Evolutionary conservation across 2,888 invertebrate species (phyloP).

Genomic region (Notodonta ziczac): DNA sequence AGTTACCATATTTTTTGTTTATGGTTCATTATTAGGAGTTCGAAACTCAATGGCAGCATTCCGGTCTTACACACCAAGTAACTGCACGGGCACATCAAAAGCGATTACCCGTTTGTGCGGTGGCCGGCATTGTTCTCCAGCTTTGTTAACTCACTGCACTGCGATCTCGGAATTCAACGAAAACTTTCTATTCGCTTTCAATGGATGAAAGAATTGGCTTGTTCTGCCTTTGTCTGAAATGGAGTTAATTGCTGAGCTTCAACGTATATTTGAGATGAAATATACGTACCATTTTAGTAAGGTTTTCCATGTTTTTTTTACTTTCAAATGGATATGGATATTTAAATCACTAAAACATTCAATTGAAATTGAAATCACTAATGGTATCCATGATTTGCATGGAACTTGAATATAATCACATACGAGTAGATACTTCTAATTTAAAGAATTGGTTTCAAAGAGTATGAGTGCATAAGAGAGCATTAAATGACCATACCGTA

Average conservation of each 20-base stretch:
- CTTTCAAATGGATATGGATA: no score
- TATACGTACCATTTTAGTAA: no score
- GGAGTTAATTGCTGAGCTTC: not conserved
- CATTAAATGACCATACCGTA: no score
- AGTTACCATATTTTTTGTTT: no score
- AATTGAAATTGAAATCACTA: no score
- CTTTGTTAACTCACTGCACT: not conserved
- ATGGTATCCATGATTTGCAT: no score
- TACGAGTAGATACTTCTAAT: no score
- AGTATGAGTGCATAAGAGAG: no score
- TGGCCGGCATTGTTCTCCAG: not conserved
- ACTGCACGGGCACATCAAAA: slow-evolving; percentile 1
- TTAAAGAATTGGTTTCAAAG: no score
- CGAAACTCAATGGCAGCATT: not conserved
- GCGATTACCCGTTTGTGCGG: not conserved
- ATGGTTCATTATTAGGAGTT: not conserved
- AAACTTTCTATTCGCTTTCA: not conserved
- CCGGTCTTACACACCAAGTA: not conserved
- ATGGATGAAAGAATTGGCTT: not conserved
- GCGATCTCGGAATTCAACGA: not conserved
- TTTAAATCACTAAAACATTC: no score
- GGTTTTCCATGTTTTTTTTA: no score
- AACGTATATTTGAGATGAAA: not conserved
- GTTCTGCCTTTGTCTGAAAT: not conserved
- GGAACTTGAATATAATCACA: no score